These are phyloP conservation scores for Neodontobutis hainanensis DNA, from an alignment of 2,113 vertebrate species.

Conservation along the genomic window DNA sequence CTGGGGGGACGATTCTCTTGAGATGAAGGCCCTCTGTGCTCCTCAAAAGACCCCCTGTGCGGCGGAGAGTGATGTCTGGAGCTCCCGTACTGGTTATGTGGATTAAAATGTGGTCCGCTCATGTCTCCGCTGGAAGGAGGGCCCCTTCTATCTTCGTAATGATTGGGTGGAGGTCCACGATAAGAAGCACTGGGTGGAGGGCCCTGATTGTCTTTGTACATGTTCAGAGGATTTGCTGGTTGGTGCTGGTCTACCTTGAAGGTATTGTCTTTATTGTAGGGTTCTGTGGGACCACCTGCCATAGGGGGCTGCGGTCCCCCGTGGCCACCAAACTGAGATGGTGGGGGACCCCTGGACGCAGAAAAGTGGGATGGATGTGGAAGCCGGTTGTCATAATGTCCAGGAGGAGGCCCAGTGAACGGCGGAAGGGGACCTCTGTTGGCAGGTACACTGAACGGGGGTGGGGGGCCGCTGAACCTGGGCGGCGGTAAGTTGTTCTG, in stretches of 20 bases:
- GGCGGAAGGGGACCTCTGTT: slow-evolving; percentile 82
- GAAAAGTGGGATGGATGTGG: slow-evolving; percentile 81
- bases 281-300: slow-evolving; percentile 59
- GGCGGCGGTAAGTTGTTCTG: slow-evolving; percentile 78
- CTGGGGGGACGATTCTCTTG: slow-evolving; percentile 82
- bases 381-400: slow-evolving; percentile 83
- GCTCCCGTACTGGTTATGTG: slow-evolving; percentile 80
- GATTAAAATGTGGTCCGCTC: slow-evolving; percentile 70
- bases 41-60: slow-evolving; percentile 87
- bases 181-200: slow-evolving; percentile 56
- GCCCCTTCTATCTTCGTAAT: slow-evolving; percentile 81
- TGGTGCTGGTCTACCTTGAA: slow-evolving; percentile 70
- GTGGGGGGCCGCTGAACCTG: slow-evolving; percentile 84
- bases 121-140: slow-evolving; percentile 63
- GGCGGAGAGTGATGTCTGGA: slow-evolving; percentile 80
- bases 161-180: slow-evolving; percentile 69
- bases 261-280: slow-evolving; percentile 66
- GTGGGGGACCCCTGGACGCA: slow-evolving; percentile 80
- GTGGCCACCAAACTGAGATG: slow-evolving; percentile 83
- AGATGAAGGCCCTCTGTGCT: slow-evolving; percentile 79
- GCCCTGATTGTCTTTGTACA: slow-evolving; percentile 70
- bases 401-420: slow-evolving; percentile 69
- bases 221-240: slow-evolving; percentile 50
- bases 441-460: slow-evolving; percentile 85
- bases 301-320: slow-evolving; percentile 62